phyloP scores from a whole-genome alignment of 2,888 invertebrate genomes.

The Limnephilus lunatus region DNA sequence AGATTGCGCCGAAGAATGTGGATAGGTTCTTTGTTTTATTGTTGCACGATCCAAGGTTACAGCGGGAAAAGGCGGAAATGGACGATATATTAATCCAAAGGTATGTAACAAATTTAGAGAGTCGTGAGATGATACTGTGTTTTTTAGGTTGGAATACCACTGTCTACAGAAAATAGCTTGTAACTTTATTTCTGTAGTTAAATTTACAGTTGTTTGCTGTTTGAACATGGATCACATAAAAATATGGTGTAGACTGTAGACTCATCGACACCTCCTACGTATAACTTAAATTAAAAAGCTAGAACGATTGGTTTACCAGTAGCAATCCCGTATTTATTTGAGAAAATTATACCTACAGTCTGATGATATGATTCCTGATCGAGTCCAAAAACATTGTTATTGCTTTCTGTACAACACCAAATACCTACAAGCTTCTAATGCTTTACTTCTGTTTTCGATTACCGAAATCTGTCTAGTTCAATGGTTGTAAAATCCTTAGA shows the following conservation, averaged over 20 bases:
- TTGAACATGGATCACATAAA: neutral
- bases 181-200: neutral
- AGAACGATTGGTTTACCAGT: neutral
- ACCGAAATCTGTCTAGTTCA: no score
- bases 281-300: neutral
- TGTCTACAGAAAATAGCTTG: neutral
- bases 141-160: slow-evolving; percentile 20
- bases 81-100: slow-evolving; percentile 41
- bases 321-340: no score
- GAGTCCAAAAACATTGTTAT: neutral
- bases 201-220: neutral
- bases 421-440: no score
- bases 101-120: slow-evolving; percentile 21
- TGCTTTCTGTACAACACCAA: neutral
- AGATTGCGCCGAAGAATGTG: slow-evolving; percentile 40
- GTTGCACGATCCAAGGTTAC: slow-evolving; percentile 45
- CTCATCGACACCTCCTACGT: neutral
- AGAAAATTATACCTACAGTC: no score
- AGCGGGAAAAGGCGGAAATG: slow-evolving; percentile 24
- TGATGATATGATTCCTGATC: neutral
- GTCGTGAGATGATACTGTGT: slow-evolving; percentile 29
- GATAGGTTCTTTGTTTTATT: slow-evolving; percentile 45
- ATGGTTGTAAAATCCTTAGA: no score
- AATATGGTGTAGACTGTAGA: no score
- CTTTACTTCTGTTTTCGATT: no score